phyloP scores from a whole-genome alignment of 2,797 vertebrate genomes.

The Buphagus erythrorhynchus region DNA sequence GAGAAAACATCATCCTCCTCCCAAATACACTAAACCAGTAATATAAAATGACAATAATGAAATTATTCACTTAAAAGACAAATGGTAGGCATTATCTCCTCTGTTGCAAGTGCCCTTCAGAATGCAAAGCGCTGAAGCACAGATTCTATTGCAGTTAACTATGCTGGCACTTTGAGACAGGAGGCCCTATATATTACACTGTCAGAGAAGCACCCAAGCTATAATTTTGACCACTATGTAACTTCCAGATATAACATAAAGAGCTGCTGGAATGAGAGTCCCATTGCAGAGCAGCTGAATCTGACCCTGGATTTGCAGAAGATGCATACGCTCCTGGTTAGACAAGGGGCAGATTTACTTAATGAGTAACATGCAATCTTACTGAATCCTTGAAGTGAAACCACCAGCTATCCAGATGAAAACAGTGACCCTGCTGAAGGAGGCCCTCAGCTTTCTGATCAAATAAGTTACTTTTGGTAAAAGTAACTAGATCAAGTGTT shows the following conservation, averaged over 20 bases:
- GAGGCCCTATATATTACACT: not conserved
- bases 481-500: not conserved
- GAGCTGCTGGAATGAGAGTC: not conserved
- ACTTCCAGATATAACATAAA: not conserved
- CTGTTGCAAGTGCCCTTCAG: not conserved
- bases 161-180: not conserved
- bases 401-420: not conserved
- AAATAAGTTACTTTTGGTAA: not conserved
- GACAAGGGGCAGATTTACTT: not conserved
- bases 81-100: not conserved
- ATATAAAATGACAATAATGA: not conserved
- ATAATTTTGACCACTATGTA: not conserved
- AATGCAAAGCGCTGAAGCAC: not conserved
- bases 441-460: not conserved
- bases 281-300: not conserved
- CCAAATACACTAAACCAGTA: not conserved
- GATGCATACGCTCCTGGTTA: not conserved
- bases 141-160: not conserved
- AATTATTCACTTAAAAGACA: not conserved
- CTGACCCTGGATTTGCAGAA: not conserved
- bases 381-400: constrained; percentile 7
- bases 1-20: not conserved
- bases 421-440: not conserved
- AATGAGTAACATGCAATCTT: not conserved
- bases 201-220: not conserved